Evolutionary conservation across 2,888 invertebrate genomes (phyloP).

Genomic region (Archaeoteleia sp.): DNA sequence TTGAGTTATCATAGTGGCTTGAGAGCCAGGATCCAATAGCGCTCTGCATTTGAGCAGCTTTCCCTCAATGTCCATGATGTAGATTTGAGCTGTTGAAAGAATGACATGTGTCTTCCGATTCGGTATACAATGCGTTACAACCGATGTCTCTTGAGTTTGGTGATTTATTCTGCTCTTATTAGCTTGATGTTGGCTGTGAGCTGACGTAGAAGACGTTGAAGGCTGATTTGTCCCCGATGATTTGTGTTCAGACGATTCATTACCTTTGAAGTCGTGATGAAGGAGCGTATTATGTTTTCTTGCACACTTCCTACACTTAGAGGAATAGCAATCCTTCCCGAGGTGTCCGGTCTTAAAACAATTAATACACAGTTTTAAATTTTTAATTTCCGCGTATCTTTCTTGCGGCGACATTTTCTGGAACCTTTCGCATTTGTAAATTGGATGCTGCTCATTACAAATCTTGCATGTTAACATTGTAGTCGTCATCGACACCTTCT

Average conservation of each 20-base stretch:
- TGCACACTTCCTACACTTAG: slow-evolving; percentile 3
- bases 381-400: background rate
- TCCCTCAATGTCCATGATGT: background rate
- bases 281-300: slow-evolving; percentile 7
- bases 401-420: background rate
- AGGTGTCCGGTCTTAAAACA: slow-evolving; percentile 5
- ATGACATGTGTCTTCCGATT: background rate
- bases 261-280: background rate
- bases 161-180: background rate
- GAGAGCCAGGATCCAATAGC: background rate
- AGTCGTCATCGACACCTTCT: background rate
- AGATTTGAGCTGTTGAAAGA: background rate
- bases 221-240: background rate
- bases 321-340: slow-evolving; percentile 2
- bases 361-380: slow-evolving; percentile 1
- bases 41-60: background rate
- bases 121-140: background rate
- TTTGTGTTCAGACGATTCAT: background rate
- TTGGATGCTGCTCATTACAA: slow-evolving; percentile 2
- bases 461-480: background rate
- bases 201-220: background rate
- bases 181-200: background rate
- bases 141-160: background rate
- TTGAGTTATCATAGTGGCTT: no score
- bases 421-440: slow-evolving; percentile 1